These are phyloP conservation scores for Camponotus floridanus DNA, from an alignment of 1,140 invertebrate species.

Conservation along the genomic window DNA sequence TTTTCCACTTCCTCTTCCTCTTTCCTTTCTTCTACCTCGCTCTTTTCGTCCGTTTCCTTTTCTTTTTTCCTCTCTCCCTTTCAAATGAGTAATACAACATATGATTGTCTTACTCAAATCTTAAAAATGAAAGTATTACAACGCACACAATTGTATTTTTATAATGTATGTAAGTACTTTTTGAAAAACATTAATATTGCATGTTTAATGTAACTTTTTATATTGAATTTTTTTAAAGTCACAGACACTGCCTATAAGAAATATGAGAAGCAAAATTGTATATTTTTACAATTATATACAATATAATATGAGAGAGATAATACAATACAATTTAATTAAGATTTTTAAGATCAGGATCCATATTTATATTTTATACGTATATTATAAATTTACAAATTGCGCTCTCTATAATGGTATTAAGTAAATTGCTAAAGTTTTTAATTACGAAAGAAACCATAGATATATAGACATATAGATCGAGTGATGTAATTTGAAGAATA, in stretches of 20 bases:
- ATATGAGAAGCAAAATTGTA: not conserved
- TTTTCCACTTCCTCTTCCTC: conserved; percentile 65
- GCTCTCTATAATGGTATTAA: not conserved
- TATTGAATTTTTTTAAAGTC: conserved; percentile 21
- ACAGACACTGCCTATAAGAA: not conserved
- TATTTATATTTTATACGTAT: conserved; percentile 21
- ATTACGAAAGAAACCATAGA: not conserved
- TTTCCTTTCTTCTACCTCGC: conserved; percentile 38
- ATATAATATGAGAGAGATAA: no score
- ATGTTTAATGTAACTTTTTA: conserved; percentile 43
- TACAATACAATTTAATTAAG: not conserved
- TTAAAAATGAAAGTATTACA: conserved; percentile 71
- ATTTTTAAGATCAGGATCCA: not conserved
- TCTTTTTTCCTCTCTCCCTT: not conserved
- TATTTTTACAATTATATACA: conserved; percentile 7
- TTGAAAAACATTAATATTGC: conserved; percentile 54
- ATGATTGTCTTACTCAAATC: conserved; percentile 69
- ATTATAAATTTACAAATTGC: conserved; percentile 25
- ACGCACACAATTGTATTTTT: conserved; percentile 24
- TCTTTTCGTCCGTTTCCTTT: not conserved
- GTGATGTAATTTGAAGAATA: no score
- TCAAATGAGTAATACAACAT: conserved; percentile 37
- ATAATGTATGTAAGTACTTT: conserved; percentile 67
- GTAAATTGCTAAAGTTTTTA: conserved; percentile 27
- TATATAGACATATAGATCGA: no score